Evolutionary conservation across 2,113 vertebrate genomes (phyloP).

Genomic region (Macaca fascicularis): DNA sequence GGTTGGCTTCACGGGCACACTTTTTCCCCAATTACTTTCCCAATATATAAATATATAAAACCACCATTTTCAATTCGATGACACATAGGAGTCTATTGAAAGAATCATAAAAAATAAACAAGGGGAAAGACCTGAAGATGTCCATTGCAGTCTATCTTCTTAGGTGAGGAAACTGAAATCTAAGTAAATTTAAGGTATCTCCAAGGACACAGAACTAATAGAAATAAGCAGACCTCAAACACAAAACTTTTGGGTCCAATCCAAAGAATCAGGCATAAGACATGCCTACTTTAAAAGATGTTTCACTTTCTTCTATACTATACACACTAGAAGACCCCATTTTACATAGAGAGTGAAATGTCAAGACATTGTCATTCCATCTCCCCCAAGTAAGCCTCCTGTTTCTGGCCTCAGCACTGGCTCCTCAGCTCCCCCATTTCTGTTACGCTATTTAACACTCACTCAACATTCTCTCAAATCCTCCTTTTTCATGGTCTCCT

Average conservation of each 20-base stretch:
- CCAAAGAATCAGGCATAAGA: background rate
- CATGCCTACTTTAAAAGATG: background rate
- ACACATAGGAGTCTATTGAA: background rate
- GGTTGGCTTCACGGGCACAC: background rate
- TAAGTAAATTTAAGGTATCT: background rate
- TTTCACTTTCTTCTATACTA: background rate
- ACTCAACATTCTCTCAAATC: background rate
- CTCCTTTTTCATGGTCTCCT: background rate
- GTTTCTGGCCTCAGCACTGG: background rate
- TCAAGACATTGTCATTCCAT: background rate
- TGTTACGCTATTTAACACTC: background rate
- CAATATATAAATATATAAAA: background rate
- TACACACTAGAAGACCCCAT: background rate
- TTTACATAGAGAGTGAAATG: background rate
- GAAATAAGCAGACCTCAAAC: constrained; percentile 12
- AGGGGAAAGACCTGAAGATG: background rate
- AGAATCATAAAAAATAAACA: background rate
- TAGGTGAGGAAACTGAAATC: background rate
- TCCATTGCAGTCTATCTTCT: background rate
- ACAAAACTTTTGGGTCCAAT: background rate
- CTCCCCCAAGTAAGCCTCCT: background rate
- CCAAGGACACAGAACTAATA: background rate
- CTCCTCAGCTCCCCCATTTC: background rate
- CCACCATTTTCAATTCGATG: background rate
- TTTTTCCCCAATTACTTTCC: background rate